Evolutionary conservation across 1,140 invertebrate genomes (phyloP).

Genomic region (Brachionus manjavacas): DNA sequence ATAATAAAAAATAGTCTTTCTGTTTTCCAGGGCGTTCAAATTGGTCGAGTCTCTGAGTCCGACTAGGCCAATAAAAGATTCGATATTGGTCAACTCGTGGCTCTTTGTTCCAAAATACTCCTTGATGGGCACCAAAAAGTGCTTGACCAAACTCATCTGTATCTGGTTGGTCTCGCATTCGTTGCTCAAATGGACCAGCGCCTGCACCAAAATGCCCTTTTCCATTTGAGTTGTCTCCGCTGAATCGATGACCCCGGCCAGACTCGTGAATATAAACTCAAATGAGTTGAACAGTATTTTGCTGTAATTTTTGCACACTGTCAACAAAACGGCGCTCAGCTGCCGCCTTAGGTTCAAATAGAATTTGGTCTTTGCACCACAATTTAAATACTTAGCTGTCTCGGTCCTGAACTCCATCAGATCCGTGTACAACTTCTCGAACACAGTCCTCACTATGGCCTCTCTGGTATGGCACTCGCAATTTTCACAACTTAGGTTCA

Average conservation of each 20-base stretch:
- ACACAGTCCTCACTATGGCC: not conserved
- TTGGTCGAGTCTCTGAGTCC: not conserved
- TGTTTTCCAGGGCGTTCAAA: not conserved
- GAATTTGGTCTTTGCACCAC: not conserved
- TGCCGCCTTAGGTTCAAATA: slow-evolving; percentile 11
- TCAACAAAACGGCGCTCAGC: slow-evolving; percentile 8
- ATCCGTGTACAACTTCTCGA: slow-evolving; percentile 32
- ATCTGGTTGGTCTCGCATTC: not conserved
- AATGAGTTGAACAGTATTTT: not conserved
- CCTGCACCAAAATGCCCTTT: slow-evolving; percentile 30
- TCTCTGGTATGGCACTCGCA: not conserved
- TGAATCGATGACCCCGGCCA: not conserved
- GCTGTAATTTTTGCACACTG: slow-evolving; percentile 5
- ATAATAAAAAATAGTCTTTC: slow-evolving; percentile 21
- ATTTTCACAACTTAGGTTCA: not conserved
- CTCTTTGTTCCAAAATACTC: not conserved
- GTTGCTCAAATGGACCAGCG: slow-evolving; percentile 24
- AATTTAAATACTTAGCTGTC: not conserved
- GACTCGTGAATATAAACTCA: not conserved
- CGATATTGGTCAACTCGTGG: not conserved
- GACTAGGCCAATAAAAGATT: not conserved
- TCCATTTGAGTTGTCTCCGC: slow-evolving; percentile 14
- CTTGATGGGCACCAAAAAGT: slow-evolving; percentile 1
- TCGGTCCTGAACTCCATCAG: not conserved
- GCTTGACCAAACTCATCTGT: not conserved